Conservation (phyloP, 2,113 vertebrate genomes). For the Upupa epops region DNA sequence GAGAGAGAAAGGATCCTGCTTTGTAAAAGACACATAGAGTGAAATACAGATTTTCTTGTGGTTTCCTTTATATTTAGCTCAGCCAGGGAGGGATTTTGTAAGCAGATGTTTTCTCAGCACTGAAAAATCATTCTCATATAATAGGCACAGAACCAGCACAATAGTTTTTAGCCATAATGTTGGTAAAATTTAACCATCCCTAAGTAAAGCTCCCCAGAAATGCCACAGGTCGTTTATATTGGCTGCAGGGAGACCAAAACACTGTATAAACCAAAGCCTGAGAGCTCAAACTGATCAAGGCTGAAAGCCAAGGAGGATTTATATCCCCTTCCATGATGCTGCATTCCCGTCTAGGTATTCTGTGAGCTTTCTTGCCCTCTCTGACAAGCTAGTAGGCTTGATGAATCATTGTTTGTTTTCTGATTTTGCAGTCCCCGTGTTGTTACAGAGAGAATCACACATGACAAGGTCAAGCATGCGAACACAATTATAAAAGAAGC, state of each 20-base stretch:
- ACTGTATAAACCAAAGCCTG: not conserved
- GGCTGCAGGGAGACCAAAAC: not conserved
- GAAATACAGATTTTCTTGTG: not conserved
- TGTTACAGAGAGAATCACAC: constrained; percentile 39
- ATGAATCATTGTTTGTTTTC: constrained; percentile 54
- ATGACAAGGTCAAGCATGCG: constrained; percentile 58
- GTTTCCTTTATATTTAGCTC: not conserved
- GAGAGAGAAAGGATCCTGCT: not conserved
- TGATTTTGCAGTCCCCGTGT: constrained; percentile 51
- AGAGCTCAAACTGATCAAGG: constrained; percentile 42
- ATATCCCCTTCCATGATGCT: not conserved
- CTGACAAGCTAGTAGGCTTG: constrained; percentile 42
- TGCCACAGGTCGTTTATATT: not conserved
- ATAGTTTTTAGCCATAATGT: not conserved
- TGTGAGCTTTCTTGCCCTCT: constrained; percentile 36
- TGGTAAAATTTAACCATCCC: not conserved
- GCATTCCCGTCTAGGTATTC: constrained; percentile 2
- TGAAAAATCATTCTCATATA: not conserved
- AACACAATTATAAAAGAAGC: constrained; percentile 50
- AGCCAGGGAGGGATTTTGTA: not conserved
- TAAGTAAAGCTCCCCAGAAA: not conserved
- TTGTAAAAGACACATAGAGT: not conserved
- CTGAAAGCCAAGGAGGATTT: constrained; percentile 34
- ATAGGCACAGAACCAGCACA: not conserved
- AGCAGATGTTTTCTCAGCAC: not conserved